phyloP scores from a whole-genome alignment of 2,797 vertebrate genomes.

The Chaetodon trifasciatus region DNA sequence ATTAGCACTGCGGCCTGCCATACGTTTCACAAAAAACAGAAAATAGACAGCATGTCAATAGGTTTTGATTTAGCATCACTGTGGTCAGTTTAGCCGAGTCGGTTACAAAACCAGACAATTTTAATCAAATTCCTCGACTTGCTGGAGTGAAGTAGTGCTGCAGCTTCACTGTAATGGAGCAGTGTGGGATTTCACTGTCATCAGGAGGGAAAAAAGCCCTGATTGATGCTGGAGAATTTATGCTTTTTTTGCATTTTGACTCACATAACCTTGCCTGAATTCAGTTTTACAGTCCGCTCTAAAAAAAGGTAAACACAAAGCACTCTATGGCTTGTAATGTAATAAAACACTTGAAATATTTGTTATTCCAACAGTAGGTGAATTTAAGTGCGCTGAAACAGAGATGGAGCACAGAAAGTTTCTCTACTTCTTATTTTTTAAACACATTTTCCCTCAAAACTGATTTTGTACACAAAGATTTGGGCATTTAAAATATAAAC shows the following conservation, averaged over 20 bases:
- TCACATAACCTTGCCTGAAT: slow-evolving; percentile 6
- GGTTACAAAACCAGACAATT: slow-evolving; percentile 54
- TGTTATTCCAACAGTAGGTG: background rate
- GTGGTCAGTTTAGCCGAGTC: slow-evolving; percentile 46
- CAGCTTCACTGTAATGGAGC: slow-evolving; percentile 41
- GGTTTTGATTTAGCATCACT: slow-evolving; percentile 56
- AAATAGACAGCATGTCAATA: slow-evolving; percentile 42
- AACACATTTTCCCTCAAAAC: background rate
- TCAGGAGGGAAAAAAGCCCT: slow-evolving; percentile 22
- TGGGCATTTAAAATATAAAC: background rate
- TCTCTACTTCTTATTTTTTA: background rate
- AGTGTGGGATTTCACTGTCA: slow-evolving; percentile 58
- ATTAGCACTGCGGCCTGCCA: slow-evolving; percentile 46
- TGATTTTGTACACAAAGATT: background rate
- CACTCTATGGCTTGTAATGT: background rate
- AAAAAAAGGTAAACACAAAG: background rate
- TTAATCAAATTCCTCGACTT: slow-evolving; percentile 51
- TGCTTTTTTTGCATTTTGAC: slow-evolving; percentile 8
- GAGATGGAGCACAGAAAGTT: background rate
- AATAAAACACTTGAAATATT: background rate
- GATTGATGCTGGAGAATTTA: slow-evolving; percentile 47
- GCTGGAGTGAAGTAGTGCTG: slow-evolving; percentile 35
- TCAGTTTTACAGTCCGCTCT: background rate
- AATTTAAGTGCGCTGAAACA: background rate
- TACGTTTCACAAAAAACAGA: slow-evolving; percentile 26